These are phyloP conservation scores for Scaptomyza parva DNA, from an alignment of 2,888 invertebrate genomes.

Conservation along the genomic window DNA sequence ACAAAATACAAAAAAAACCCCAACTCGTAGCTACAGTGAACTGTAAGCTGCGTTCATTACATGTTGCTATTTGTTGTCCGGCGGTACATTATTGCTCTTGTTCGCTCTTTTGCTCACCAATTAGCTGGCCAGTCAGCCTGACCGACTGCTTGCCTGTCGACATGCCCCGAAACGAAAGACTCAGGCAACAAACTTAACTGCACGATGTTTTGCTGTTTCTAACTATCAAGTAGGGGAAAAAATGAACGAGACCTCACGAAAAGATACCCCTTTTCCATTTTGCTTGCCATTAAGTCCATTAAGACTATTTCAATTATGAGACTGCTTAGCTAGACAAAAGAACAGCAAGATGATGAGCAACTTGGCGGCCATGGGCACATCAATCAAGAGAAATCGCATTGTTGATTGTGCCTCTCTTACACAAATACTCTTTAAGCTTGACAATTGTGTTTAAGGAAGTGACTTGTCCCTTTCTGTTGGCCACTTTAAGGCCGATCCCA, in stretches of 20 bases:
- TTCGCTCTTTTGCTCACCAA: conserved; percentile 77
- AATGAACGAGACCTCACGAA: background rate
- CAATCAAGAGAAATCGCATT: conserved; percentile 36
- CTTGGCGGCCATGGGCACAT: conserved; percentile 17
- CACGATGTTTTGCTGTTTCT: conserved; percentile 33
- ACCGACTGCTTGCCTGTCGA: conserved; percentile 13
- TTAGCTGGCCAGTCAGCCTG: conserved; percentile 58
- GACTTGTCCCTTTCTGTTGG: conserved; percentile 48
- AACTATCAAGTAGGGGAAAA: conserved; percentile 19
- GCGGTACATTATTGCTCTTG: conserved; percentile 77
- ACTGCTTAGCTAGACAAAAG: conserved; percentile 1
- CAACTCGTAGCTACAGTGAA: conserved; percentile 34
- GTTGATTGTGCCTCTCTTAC: conserved; percentile 26
- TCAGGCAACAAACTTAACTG: conserved; percentile 47
- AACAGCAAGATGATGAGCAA: conserved; percentile 10
- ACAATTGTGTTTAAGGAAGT: conserved; percentile 46
- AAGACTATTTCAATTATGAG: background rate
- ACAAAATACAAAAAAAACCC: conserved; percentile 13
- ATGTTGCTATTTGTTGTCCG: conserved; percentile 79
- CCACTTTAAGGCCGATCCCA: conserved; percentile 20
- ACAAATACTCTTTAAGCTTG: conserved; percentile 18
- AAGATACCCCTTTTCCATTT: conserved; percentile 3
- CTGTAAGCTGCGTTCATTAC: conserved; percentile 76
- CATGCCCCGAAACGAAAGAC: conserved; percentile 38
- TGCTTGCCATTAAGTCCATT: background rate